These are phyloP conservation scores for Leucoraja ocellata DNA, from an alignment of 2,797 vertebrate species.

Conservation along the genomic window DNA sequence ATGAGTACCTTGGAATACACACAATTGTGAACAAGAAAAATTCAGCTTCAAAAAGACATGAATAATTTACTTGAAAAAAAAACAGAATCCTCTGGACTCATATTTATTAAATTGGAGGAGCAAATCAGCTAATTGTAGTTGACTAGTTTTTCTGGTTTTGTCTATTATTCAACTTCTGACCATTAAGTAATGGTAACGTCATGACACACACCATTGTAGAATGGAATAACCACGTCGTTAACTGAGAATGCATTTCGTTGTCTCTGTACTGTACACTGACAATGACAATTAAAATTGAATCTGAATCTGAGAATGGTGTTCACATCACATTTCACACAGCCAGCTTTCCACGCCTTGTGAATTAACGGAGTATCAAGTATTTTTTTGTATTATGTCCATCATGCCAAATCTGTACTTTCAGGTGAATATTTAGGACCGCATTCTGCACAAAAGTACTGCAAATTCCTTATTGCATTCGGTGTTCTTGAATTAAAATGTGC, in stretches of 20 bases:
- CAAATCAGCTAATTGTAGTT: neutral
- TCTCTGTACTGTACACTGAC: too few species aligned
- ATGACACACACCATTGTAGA: neutral
- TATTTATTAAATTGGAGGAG: neutral
- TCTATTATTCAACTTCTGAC: neutral
- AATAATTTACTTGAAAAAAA: neutral
- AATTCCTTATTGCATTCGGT: too few species aligned
- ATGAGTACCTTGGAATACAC: neutral
- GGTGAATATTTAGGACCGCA: neutral
- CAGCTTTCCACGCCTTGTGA: neutral
- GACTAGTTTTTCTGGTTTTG: neutral
- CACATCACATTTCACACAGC: neutral
- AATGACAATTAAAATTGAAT: too few species aligned
- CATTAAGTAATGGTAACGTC: neutral
- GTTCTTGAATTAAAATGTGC: too few species aligned
- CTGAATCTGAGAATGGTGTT: too few species aligned
- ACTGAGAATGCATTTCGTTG: too few species aligned
- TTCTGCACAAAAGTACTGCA: too few species aligned
- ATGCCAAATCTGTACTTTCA: neutral
- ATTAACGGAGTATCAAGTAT: neutral
- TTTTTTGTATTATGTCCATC: neutral
- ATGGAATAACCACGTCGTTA: neutral
- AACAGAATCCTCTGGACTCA: neutral
- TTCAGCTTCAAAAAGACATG: neutral
- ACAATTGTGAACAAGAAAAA: neutral